phyloP scores from a whole-genome alignment of 92 coral and sea anemone species.

The Ricordea florida region DNA sequence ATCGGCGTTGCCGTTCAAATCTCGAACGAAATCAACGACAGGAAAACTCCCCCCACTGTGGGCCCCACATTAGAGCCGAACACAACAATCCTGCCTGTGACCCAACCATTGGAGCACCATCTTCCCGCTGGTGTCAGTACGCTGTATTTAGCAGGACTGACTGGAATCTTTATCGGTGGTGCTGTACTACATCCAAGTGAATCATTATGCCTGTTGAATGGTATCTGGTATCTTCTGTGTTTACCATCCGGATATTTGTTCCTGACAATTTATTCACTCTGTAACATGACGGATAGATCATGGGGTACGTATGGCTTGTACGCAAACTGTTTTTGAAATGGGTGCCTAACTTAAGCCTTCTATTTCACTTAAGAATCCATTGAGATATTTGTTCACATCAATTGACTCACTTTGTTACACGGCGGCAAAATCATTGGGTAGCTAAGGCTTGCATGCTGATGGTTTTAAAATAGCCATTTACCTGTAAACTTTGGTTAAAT shows the following conservation, averaged over 20 bases:
- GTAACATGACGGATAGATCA: constrained; percentile 66
- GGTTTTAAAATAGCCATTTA: too few relatives aligned
- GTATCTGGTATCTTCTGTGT: constrained; percentile 61
- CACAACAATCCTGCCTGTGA: not conserved
- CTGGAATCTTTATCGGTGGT: constrained; percentile 42
- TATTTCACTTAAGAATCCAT: too few relatives aligned
- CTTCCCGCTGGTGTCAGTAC: constrained; percentile 49
- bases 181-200: constrained; percentile 62
- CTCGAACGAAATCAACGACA: constrained; percentile 23
- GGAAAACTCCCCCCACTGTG: not conserved
- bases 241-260: constrained; percentile 58
- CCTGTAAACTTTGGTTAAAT: too few relatives aligned
- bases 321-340: too few relatives aligned
- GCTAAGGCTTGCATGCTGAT: too few relatives aligned
- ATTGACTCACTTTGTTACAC: too few relatives aligned
- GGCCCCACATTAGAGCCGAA: not conserved
- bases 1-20: constrained; percentile 63
- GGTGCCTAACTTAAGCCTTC: too few relatives aligned
- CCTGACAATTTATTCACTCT: constrained; percentile 53
- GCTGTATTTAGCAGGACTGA: constrained; percentile 55
- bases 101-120: constrained; percentile 13
- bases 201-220: constrained; percentile 43
- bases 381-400: too few relatives aligned
- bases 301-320: constrained; percentile 47
- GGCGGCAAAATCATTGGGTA: too few relatives aligned